Evolutionary conservation across 2,113 vertebrate species (phyloP).

Genomic region (Lonchura striata): DNA sequence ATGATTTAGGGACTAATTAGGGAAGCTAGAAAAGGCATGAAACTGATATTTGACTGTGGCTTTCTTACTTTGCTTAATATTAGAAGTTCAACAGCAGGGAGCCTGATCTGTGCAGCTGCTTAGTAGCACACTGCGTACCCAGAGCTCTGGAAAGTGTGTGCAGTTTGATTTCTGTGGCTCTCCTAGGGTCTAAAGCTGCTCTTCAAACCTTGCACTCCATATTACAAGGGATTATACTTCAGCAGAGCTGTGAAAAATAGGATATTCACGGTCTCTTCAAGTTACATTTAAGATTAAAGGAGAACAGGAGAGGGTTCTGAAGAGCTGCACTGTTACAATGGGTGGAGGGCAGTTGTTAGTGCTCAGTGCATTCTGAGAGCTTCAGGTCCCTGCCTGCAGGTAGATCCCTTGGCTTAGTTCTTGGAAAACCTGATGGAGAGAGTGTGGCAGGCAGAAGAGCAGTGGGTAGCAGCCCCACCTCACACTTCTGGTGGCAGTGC

Average conservation of each 20-base stretch:
- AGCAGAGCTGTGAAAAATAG: not conserved
- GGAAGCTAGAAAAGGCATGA: not conserved
- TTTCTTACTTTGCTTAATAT: not conserved
- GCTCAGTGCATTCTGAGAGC: not conserved
- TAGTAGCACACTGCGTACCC: not conserved
- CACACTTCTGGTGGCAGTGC: not conserved
- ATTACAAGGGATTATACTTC: not conserved
- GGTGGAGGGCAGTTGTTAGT: not conserved
- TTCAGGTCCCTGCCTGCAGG: not conserved
- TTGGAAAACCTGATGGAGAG: not conserved
- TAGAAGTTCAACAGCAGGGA: not conserved
- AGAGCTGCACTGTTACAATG: not conserved
- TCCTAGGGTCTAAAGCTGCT: not conserved
- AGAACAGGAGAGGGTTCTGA: rapidly evolving
- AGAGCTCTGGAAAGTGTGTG: not conserved
- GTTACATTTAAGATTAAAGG: not conserved
- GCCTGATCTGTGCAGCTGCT: not conserved
- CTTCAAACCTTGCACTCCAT: not conserved
- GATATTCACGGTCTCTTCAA: not conserved
- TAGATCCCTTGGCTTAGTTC: not conserved
- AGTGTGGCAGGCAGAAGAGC: not conserved
- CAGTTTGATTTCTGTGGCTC: not conserved
- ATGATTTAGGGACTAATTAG: not conserved
- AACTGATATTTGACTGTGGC: not conserved
- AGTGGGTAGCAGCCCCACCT: not conserved